phyloP scores from a whole-genome alignment of 2,113 vertebrate species.

The Pleuronectes platessa region DNA sequence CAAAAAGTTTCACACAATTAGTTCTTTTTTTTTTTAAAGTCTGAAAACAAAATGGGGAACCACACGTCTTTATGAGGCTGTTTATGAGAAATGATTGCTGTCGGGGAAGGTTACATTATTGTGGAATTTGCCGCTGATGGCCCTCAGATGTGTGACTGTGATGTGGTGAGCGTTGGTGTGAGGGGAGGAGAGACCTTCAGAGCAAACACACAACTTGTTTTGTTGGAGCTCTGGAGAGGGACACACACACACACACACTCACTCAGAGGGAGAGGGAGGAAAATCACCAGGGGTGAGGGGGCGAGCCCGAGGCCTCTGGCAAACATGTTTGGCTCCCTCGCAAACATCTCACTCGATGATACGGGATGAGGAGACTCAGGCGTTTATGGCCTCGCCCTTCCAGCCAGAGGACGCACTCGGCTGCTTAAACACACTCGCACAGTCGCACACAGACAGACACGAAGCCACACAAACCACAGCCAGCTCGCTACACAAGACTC shows the following conservation, averaged over 20 bases:
- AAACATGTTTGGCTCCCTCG: slow-evolving; percentile 63
- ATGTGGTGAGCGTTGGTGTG: slow-evolving; percentile 51
- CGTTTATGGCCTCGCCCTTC: slow-evolving; percentile 67
- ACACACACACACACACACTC: slow-evolving; percentile 18
- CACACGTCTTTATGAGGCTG: slow-evolving; percentile 43
- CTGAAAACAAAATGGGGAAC: slow-evolving; percentile 38
- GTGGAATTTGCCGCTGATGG: slow-evolving; percentile 61
- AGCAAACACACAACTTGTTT: neutral
- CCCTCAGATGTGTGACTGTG: slow-evolving; percentile 62
- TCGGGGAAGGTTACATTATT: slow-evolving; percentile 53
- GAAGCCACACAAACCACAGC: slow-evolving; percentile 71
- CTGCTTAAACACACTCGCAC: slow-evolving; percentile 38
- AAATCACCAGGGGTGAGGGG: slow-evolving; percentile 19
- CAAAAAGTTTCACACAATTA: neutral
- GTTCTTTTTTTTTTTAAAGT: slow-evolving; percentile 30
- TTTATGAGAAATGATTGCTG: slow-evolving; percentile 66
- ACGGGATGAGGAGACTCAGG: slow-evolving; percentile 64
- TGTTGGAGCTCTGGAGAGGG: slow-evolving; percentile 16
- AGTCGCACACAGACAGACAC: slow-evolving; percentile 57
- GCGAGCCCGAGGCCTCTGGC: slow-evolving; percentile 36
- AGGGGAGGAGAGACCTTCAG: slow-evolving; percentile 29
- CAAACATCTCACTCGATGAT: slow-evolving; percentile 79
- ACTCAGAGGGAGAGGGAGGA: neutral
- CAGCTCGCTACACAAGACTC: slow-evolving; percentile 60
- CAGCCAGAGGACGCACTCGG: slow-evolving; percentile 44